These are phyloP conservation scores for Ammospiza nelsoni DNA, from an alignment of 2,113 vertebrate genomes.

Conservation along the genomic window DNA sequence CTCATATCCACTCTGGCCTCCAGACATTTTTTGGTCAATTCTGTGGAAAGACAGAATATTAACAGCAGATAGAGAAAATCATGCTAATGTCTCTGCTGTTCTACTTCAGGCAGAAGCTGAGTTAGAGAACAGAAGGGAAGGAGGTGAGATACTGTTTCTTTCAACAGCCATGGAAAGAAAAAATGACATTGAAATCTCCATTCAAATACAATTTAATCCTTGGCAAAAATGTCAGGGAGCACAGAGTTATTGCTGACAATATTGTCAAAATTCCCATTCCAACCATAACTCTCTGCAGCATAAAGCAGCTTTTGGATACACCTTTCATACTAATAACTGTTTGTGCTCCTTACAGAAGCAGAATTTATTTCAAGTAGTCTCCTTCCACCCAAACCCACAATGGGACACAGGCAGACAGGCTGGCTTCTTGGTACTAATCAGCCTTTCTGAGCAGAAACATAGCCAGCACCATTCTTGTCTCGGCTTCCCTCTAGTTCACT, in stretches of 20 bases:
- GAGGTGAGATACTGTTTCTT: neutral
- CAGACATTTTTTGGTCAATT: slow-evolving; percentile 89
- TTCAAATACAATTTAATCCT: neutral
- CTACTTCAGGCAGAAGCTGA: neutral
- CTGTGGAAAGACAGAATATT: slow-evolving; percentile 56
- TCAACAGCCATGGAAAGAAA: neutral
- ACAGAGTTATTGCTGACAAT: neutral
- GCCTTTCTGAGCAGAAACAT: neutral
- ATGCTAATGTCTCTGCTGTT: neutral
- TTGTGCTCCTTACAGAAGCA: neutral
- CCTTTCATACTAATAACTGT: neutral
- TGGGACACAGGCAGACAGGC: neutral
- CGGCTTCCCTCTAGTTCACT: neutral
- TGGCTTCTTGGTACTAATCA: neutral
- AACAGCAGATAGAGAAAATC: neutral
- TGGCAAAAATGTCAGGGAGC: neutral
- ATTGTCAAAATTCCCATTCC: neutral
- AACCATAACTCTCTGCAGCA: neutral
- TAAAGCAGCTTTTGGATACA: neutral
- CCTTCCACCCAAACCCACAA: neutral
- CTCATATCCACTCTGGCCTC: slow-evolving; percentile 83
- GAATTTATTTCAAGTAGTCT: neutral
- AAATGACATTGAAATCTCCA: neutral
- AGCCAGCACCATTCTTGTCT: neutral
- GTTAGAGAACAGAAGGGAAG: neutral